These are phyloP conservation scores for Phania funesta DNA, from an alignment of 2,888 invertebrate species.

Conservation along the genomic window DNA sequence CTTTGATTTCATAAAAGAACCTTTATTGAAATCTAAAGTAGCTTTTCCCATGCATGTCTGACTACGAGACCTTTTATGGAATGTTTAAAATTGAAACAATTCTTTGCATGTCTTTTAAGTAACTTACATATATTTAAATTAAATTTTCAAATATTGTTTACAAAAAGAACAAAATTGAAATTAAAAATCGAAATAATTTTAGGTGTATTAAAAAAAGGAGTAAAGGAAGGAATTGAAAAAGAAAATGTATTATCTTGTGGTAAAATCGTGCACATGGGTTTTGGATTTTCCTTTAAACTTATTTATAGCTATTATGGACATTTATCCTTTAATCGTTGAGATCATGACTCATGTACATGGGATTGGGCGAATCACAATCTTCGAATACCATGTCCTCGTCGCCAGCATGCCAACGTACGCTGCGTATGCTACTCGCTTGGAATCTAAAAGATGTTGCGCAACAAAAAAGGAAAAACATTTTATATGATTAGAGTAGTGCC, in stretches of 20 bases:
- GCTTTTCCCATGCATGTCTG: too few relatives aligned
- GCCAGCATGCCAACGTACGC: constrained; percentile 77
- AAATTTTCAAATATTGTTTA: too few relatives aligned
- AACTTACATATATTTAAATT: too few relatives aligned
- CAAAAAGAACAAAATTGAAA: constrained; percentile 10
- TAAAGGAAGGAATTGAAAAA: background rate
- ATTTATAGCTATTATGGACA: background rate
- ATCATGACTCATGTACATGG: constrained; percentile 71
- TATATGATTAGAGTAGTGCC: constrained; percentile 40
- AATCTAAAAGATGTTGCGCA: constrained; percentile 68
- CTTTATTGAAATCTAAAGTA: too few relatives aligned
- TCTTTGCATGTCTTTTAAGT: too few relatives aligned
- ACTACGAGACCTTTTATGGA: too few relatives aligned
- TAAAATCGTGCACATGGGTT: constrained; percentile 59
- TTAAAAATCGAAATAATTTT: background rate
- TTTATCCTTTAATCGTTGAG: constrained; percentile 50
- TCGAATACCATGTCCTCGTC: constrained; percentile 78
- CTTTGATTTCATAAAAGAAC: too few relatives aligned
- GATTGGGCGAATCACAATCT: constrained; percentile 77
- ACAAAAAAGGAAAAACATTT: constrained; percentile 38
- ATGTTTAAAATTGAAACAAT: too few relatives aligned
- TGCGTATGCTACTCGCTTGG: constrained; percentile 73
- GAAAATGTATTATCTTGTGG: constrained; percentile 24
- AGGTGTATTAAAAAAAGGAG: background rate
- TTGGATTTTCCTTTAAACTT: constrained; percentile 9